Evolutionary conservation across 2,113 vertebrate species (phyloP), one percentile per base, ranked within the genome.

Genomic region (Craseonycteris thonglongyai): DNA sequence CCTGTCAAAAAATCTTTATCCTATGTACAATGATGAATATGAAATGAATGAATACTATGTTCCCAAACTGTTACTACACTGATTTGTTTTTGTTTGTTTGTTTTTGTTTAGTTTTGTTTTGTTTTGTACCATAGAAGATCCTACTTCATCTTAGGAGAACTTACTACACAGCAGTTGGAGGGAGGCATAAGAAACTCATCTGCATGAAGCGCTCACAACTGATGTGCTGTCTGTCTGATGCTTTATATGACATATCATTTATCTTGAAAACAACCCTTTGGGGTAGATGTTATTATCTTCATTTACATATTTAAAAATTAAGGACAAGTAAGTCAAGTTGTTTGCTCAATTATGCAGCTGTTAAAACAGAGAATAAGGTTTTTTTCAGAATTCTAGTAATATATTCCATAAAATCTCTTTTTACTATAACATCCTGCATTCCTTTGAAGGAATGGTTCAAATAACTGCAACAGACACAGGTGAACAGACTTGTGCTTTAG

Each of bases 11-110:
- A 93, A 94, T 68, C 14, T 88, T 92, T 89, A 58, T 28, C 35
- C 79, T 90, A 58, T 80, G 33, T 61, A 71, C 58, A 84, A 79
- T 90, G 65, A 90, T 86, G 78, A 95, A 54, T 76, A 45, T 72
- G 30, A 95, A 92, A 79, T 74, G 66, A 96, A 51, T 86, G n/a
- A 95, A 86, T 94, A 95, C 89, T 92, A 88, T 74, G 30, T 30
- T 83, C 40, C 19, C 33, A 82, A 90, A 71, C 8, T 65, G 28
- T 93, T 61, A 82, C 18, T 65, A 66, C 15, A 79, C 1, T 74
- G 54, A 80, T 78, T 51, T 75, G 76, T 56, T 87, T 93, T 74
- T 79, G 38, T n/a, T n/a, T n/a, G n/a, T n/a, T n/a, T n/a, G n/a
- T n/a, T n/a, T n/a, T n/a, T n/a, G n/a, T n/a, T n/a, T n/a, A n/a